Base-by-base conservation (phyloP, 1,140 invertebrate species). In the Musca vetustissima region DNA sequence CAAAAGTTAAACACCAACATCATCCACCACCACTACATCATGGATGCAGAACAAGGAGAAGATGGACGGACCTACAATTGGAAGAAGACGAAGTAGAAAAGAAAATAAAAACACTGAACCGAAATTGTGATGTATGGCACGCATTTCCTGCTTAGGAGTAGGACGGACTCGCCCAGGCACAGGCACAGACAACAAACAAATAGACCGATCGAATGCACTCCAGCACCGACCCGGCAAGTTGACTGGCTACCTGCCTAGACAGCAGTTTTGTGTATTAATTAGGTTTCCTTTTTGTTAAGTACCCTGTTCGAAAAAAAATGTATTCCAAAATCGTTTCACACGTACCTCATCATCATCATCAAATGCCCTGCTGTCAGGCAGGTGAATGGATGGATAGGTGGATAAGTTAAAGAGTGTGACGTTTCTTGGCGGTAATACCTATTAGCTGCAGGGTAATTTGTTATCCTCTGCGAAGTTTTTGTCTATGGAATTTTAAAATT, bases 81-180 rank as follows among this genome's bases (percentile, higher is more conserved):
- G 11, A 48, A 6, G 61, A 48, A 65, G 15, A 48, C 14, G 61
- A 48, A 65, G 15, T n/a, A 22, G 48, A 21, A 6, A 28, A 28
- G 28, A 28, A 28, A 28, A 28, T 8, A 28, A 28, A 28, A 28
- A 28, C 8, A 28, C 28, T 65, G 9, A 53, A 53, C 24, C 52
- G 15, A 53, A 24, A 6, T 32, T 59, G 55, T 59, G 28, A 61
- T 61, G 57, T 61, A 61, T 61, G 57, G 57, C 57, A 61, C 57
- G 57, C 57, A 61, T 61, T 61, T 61, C 57, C 57, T 61, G 57
- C 57, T 61, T 61, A 61, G 19, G 36, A 47, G n/a, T n/a, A n/a
- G n/a, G n/a, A n/a, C n/a, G n/a, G 21, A 49, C 13, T 48, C 1
- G 11, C 6, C 19, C 13, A 28, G 36, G 36, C 8, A 66, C 6